phyloP scores from a whole-genome alignment of 1,140 invertebrate species.

The Lanistes nyassanus region DNA sequence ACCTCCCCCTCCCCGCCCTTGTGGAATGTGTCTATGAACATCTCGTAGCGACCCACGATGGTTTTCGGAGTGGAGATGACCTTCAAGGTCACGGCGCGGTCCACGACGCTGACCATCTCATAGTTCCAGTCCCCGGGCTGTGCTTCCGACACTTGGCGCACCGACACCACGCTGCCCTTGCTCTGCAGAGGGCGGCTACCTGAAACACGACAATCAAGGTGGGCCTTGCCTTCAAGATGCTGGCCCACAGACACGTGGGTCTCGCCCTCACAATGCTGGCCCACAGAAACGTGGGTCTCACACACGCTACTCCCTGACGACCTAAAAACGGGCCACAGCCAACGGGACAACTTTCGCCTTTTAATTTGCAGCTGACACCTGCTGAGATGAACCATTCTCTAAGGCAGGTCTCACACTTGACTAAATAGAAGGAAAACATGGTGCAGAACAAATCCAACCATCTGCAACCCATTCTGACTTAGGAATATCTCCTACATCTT shows the following conservation, averaged over 20 bases:
- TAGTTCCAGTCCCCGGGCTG: constrained; percentile 47
- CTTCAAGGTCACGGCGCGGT: constrained; percentile 46
- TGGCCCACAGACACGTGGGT: no score
- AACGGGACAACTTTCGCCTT: no score
- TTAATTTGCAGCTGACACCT: no score
- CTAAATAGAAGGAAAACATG: no score
- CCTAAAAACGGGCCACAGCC: no score
- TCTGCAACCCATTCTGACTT: no score
- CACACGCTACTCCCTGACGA: no score
- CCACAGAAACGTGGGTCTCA: neutral
- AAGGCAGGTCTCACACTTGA: no score
- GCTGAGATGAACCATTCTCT: no score
- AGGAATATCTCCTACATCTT: no score
- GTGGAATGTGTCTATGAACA: constrained; percentile 59
- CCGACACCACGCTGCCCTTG: constrained; percentile 56
- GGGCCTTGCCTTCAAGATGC: no score
- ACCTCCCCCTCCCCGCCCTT: constrained; percentile 33
- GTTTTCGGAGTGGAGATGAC: constrained; percentile 48
- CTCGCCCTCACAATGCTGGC: neutral
- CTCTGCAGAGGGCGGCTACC: constrained; percentile 57
- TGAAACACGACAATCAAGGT: constrained; percentile 27
- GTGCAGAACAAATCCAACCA: no score
- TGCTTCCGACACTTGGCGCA: constrained; percentile 37
- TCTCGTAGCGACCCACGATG: constrained; percentile 57
- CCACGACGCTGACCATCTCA: constrained; percentile 43